phyloP scores from a whole-genome alignment of 2,797 vertebrate genomes.

The Thalassophryne amazonica region DNA sequence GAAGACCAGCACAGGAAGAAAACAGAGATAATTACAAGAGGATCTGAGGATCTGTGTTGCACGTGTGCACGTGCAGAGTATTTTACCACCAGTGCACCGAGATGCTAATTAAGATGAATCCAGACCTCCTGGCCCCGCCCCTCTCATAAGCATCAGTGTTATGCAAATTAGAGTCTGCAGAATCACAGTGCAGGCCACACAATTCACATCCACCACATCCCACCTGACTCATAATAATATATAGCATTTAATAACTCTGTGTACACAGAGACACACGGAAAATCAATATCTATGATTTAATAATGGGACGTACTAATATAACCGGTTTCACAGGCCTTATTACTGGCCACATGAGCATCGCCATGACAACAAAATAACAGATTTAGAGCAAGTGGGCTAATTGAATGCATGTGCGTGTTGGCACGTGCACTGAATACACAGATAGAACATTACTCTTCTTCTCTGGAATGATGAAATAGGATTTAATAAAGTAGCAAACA shows the following conservation, averaged over 20 bases:
- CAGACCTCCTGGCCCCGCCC: constrained; percentile 83
- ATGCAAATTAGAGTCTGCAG: constrained; percentile 90
- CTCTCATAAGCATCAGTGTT: constrained; percentile 94
- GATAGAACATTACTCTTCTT: constrained; percentile 48
- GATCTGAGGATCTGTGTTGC: too few species aligned
- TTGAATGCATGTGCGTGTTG: constrained; percentile 46
- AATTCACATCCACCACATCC: constrained; percentile 89
- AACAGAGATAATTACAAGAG: too few species aligned
- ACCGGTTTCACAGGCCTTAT: constrained; percentile 76
- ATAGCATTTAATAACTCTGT: constrained; percentile 61
- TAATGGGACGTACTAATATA: constrained; percentile 91
- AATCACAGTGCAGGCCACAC: constrained; percentile 81
- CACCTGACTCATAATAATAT: constrained; percentile 87
- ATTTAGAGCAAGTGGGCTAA: constrained; percentile 54
- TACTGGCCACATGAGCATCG: constrained; percentile 47
- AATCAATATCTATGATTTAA: constrained; percentile 97
- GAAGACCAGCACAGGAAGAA: too few species aligned
- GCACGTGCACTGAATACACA: constrained; percentile 27
- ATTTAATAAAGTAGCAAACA: constrained; percentile 54
- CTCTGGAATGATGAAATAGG: constrained; percentile 50
- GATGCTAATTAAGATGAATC: constrained; percentile 99
- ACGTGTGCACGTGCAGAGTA: constrained; percentile 59
- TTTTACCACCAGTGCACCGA: constrained; percentile 87
- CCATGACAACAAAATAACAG: constrained; percentile 59
- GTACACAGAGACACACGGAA: constrained; percentile 19